phyloP scores from a whole-genome alignment of 2,888 invertebrate genomes.

The Tethea ocularis region DNA sequence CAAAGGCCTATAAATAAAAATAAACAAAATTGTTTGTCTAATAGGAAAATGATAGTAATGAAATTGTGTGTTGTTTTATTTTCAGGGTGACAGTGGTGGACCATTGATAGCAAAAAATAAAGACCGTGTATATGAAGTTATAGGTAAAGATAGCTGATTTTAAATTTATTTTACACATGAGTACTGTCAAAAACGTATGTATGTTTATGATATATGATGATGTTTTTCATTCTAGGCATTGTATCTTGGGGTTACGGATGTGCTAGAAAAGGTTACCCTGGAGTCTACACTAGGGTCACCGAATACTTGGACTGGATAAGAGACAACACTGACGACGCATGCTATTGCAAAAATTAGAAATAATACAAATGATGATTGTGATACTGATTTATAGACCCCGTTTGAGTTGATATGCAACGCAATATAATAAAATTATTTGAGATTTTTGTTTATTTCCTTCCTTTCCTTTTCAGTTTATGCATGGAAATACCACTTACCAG shows the following conservation, averaged over 20 bases:
- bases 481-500: too few relatives aligned
- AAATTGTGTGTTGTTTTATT: constrained; percentile 23
- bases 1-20: too few relatives aligned
- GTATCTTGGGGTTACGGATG: constrained; percentile 96
- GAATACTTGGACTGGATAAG: constrained; percentile 92
- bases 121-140: constrained; percentile 88
- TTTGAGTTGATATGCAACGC: not conserved
- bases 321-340: constrained; percentile 90
- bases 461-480: too few relatives aligned
- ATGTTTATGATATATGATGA: too few relatives aligned
- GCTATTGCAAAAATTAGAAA: constrained; percentile 91
- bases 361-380: constrained; percentile 9
- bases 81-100: constrained; percentile 90
- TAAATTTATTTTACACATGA: too few relatives aligned
- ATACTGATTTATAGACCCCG: not conserved
- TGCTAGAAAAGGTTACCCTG: constrained; percentile 92
- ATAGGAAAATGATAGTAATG: not conserved
- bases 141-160: constrained; percentile 79
- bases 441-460: not conserved
- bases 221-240: constrained; percentile 79
- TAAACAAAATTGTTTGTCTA: not conserved
- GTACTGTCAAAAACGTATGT: too few relatives aligned
- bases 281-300: constrained; percentile 92
- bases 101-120: constrained; percentile 88
- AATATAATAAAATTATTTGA: not conserved